Evolutionary conservation across 2,888 invertebrate species (phyloP).

Genomic region (Seira musarum): DNA sequence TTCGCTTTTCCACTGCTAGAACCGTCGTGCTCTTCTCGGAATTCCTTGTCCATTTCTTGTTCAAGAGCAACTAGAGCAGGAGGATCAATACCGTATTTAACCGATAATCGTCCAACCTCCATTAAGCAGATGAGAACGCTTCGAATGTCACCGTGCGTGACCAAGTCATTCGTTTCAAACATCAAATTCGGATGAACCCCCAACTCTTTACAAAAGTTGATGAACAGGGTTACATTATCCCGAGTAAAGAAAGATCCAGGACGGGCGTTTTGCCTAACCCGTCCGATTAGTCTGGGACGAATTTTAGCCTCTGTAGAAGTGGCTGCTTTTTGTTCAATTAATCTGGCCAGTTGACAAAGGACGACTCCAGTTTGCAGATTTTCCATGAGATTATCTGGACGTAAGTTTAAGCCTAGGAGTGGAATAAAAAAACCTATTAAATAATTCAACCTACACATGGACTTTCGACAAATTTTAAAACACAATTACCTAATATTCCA

Average conservation of each 20-base stretch:
- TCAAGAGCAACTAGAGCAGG: slow-evolving; percentile 87
- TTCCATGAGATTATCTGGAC: slow-evolving; percentile 83
- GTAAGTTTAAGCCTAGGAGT: slow-evolving; percentile 59
- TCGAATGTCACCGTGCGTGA: slow-evolving; percentile 86
- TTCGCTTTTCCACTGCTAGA: slow-evolving; percentile 36
- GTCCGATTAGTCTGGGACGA: slow-evolving; percentile 81
- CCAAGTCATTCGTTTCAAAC: slow-evolving; percentile 92
- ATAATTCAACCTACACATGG: no score
- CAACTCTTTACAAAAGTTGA: slow-evolving; percentile 86
- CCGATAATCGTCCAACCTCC: slow-evolving; percentile 87
- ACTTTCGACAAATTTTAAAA: no score
- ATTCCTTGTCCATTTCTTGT: slow-evolving; percentile 88
- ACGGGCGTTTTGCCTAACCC: slow-evolving; percentile 88
- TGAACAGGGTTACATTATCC: slow-evolving; percentile 92
- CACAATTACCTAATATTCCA: slow-evolving; percentile 63
- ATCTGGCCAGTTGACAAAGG: slow-evolving; percentile 85
- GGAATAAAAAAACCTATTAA: neutral
- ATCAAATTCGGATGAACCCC: slow-evolving; percentile 90
- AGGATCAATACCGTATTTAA: slow-evolving; percentile 84
- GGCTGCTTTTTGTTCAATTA: slow-evolving; percentile 84
- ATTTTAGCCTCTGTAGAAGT: slow-evolving; percentile 77
- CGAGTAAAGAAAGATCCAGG: slow-evolving; percentile 90
- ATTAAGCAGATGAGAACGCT: slow-evolving; percentile 88
- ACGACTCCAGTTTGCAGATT: slow-evolving; percentile 88
- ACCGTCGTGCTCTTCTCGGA: slow-evolving; percentile 71